These are phyloP conservation scores for Rhinolophus sinicus DNA, from an alignment of 2,113 vertebrate species.

Conservation along the genomic window DNA sequence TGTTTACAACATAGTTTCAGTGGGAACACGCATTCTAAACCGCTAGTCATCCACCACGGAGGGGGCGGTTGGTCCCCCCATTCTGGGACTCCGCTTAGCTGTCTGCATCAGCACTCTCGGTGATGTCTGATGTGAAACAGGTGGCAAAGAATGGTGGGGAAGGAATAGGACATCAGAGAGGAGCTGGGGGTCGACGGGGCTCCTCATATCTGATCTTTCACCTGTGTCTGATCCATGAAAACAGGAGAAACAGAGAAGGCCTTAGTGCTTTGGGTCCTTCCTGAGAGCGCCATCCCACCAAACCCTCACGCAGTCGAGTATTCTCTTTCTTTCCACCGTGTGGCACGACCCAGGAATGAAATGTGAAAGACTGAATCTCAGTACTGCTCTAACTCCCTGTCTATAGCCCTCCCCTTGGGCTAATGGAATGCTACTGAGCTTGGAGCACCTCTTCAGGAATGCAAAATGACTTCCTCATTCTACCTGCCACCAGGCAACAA, in stretches of 20 bases:
- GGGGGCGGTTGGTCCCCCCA: no score
- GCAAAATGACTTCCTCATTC: conserved; percentile 56
- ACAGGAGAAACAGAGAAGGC: not conserved
- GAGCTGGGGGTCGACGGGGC: not conserved
- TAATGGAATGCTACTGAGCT: not conserved
- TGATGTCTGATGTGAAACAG: not conserved
- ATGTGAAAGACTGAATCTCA: not conserved
- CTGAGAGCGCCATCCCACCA: not conserved
- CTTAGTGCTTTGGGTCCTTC: not conserved
- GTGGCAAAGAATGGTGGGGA: not conserved
- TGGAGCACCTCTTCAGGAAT: conserved; percentile 4
- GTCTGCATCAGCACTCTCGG: not conserved
- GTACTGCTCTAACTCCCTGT: no score
- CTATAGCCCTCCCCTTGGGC: not conserved
- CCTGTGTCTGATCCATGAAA: not conserved
- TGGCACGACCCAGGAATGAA: not conserved
- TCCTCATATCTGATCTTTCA: not conserved
- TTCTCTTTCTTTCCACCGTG: not conserved
- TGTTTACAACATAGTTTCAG: not conserved
- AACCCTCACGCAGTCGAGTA: not conserved
- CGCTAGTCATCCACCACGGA: rapidly evolving
- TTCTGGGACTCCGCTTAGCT: not conserved
- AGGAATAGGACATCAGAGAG: not conserved
- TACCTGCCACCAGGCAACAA: conserved; percentile 70
- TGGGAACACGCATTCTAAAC: not conserved